Conservation (phyloP, 2,113 vertebrate species). For the Leucosticte australis region DNA sequence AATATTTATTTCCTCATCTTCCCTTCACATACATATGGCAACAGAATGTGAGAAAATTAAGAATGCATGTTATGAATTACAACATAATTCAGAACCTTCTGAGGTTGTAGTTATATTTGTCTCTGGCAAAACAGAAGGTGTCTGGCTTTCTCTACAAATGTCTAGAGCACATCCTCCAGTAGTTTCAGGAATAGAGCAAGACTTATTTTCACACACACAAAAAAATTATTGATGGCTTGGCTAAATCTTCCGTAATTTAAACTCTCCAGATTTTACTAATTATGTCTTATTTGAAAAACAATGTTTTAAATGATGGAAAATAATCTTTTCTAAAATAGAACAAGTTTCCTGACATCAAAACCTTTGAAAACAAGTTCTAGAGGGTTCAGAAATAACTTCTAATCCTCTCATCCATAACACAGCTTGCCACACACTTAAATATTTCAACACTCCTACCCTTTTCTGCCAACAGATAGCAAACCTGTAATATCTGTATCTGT, state of each 20-base stretch:
- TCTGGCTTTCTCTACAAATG: not conserved
- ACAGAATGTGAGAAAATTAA: conserved; percentile 21
- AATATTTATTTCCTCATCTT: conserved; percentile 26
- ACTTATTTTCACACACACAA: not conserved
- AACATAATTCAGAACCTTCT: not conserved
- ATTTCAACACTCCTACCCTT: not conserved
- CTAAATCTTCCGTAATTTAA: not conserved
- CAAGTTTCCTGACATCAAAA: not conserved
- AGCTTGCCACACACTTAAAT: not conserved
- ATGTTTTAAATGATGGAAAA: not conserved
- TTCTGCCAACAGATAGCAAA: not conserved
- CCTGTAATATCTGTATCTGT: not conserved
- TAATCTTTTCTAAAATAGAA: conserved; percentile 11
- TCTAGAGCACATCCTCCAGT: not conserved
- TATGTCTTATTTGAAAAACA: conserved; percentile 26
- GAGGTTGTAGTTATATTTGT: not conserved
- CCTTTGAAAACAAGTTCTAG: not conserved
- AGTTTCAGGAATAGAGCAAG: not conserved
- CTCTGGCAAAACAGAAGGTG: conserved; percentile 11
- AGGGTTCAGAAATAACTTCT: not conserved
- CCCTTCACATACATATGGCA: not conserved
- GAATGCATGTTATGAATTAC: conserved; percentile 7
- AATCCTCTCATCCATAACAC: not conserved
- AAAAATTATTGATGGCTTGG: not conserved
- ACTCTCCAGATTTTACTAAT: conserved; percentile 18